Conservation (phyloP, 2,888 invertebrate genomes). For the Apotomis capreana region DNA sequence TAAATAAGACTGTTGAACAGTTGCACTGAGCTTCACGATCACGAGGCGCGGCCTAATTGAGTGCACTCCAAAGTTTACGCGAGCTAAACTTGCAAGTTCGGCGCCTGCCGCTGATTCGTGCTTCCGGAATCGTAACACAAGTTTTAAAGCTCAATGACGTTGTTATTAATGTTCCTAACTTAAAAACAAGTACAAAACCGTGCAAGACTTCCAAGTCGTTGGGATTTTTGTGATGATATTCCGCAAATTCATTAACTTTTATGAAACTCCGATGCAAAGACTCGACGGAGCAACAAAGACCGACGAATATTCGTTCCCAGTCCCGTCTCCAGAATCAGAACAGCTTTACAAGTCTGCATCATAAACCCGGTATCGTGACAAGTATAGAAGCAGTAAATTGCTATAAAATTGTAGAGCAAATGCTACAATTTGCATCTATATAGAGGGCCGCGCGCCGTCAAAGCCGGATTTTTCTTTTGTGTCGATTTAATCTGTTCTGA, state of each 20-base stretch:
- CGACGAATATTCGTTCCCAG: background rate
- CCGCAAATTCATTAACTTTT: constrained; percentile 14
- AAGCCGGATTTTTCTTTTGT: constrained; percentile 32
- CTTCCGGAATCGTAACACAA: background rate
- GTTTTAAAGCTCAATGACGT: constrained; percentile 1
- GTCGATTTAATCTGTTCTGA: constrained; percentile 21
- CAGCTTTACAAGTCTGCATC: constrained; percentile 7
- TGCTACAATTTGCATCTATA: constrained; percentile 32
- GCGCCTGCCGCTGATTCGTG: background rate
- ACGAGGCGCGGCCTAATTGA: constrained; percentile 12
- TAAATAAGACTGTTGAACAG: background rate
- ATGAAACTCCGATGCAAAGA: constrained; percentile 9
- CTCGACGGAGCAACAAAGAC: constrained; percentile 5
- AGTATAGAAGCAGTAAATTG: constrained; percentile 17
- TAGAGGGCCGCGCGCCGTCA: constrained; percentile 12
- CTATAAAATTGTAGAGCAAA: constrained; percentile 33
- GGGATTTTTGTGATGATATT: background rate
- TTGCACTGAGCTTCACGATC: background rate
- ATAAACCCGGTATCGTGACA: constrained; percentile 4
- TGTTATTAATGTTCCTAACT: background rate
- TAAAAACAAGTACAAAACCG: background rate
- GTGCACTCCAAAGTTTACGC: constrained; percentile 15
- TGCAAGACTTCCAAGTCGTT: too few relatives aligned
- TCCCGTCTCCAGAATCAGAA: constrained; percentile 10
- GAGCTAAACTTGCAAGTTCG: background rate